phyloP scores from a whole-genome alignment of 2,113 vertebrate genomes.

The Leucoraja erinaceus region DNA sequence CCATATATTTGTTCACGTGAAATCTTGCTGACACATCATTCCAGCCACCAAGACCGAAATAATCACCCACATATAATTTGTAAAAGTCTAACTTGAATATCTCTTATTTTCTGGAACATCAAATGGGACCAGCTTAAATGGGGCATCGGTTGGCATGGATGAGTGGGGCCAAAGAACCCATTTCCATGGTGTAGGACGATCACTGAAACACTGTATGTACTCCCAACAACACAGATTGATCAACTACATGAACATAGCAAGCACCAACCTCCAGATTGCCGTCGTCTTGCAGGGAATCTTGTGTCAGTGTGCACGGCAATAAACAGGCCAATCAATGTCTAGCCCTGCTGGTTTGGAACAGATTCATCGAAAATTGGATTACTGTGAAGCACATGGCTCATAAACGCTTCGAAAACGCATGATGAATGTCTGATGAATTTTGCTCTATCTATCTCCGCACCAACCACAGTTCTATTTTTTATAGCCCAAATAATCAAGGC shows the following conservation, averaged over 20 bases:
- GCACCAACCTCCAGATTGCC: neutral
- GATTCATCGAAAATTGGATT: neutral
- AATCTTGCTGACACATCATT: neutral
- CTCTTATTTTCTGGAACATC: neutral
- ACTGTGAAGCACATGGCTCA: neutral
- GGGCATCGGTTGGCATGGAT: no score
- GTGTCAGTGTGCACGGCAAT: no score
- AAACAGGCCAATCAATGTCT: conserved; percentile 5
- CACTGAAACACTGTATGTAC: neutral
- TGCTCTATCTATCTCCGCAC: conserved; percentile 1
- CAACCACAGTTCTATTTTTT: neutral
- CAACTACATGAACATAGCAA: neutral
- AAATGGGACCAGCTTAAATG: no score
- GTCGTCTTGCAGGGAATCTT: neutral
- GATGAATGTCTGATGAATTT: neutral
- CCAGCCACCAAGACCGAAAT: neutral
- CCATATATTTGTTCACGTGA: neutral
- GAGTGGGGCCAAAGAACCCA: no score
- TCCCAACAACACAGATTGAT: neutral
- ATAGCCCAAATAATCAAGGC: conserved; percentile 17
- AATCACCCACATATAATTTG: no score
- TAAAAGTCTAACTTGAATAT: no score
- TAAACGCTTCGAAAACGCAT: neutral
- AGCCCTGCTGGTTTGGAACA: neutral
- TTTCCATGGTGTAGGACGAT: no score